phyloP scores from a whole-genome alignment of 2,888 invertebrate species.

The Scrobipalpa atriplicella region DNA sequence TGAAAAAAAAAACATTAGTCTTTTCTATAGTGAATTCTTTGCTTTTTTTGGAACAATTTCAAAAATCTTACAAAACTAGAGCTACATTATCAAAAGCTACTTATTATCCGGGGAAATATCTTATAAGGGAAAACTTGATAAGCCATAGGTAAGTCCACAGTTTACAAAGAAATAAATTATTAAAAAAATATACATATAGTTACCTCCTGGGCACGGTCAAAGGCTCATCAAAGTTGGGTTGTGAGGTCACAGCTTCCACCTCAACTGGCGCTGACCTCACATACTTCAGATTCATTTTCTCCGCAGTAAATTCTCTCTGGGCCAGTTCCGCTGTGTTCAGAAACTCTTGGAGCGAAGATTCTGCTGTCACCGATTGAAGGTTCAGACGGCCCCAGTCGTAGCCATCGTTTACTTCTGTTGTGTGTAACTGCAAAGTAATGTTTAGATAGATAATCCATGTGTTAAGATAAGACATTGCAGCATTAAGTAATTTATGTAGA shows the following conservation, averaged over 20 bases:
- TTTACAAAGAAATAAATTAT: neutral
- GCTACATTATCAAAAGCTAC: too few species aligned
- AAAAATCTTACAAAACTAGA: too few species aligned
- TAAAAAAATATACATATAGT: constrained; percentile 23
- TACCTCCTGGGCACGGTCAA: constrained; percentile 89
- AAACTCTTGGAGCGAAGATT: constrained; percentile 98
- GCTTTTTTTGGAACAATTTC: neutral
- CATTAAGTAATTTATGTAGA: too few species aligned
- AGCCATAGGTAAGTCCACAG: neutral
- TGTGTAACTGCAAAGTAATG: constrained; percentile 86
- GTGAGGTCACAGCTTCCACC: constrained; percentile 66
- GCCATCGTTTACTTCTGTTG: constrained; percentile 94
- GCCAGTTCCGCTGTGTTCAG: constrained; percentile 97
- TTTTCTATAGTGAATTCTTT: constrained; percentile 5
- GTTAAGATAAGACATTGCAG: too few species aligned
- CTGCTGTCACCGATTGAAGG: constrained; percentile 96
- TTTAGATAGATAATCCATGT: neutral
- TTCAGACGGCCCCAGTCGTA: constrained; percentile 96
- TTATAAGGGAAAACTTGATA: neutral
- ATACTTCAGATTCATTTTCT: constrained; percentile 91
- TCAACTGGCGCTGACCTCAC: constrained; percentile 67
- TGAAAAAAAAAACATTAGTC: neutral
- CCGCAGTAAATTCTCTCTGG: constrained; percentile 95
- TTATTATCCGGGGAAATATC: neutral
- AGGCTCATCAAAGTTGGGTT: constrained; percentile 74